Evolutionary conservation across 2,797 vertebrate genomes (phyloP).

Genomic region (Arnoldichthys spilopterus): DNA sequence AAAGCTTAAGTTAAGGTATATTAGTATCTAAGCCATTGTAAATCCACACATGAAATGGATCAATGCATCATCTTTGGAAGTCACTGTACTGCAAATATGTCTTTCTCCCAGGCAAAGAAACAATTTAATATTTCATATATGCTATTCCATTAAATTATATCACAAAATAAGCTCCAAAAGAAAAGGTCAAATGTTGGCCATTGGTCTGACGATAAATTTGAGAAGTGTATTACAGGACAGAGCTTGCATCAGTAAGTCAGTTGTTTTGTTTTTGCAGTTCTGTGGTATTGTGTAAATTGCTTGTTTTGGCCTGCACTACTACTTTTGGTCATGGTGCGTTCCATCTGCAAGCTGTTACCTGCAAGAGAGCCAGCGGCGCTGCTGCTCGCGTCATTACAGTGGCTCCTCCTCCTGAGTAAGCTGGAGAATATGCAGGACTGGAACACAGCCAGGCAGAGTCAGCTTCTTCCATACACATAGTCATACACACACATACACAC

Average conservation of each 20-base stretch:
- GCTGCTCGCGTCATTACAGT: conserved; percentile 43
- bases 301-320: conserved; percentile 1
- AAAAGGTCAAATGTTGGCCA: neutral
- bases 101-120: no score
- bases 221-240: neutral
- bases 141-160: neutral
- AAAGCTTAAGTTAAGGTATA: neutral
- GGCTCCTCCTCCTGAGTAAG: conserved; percentile 44
- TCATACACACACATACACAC: neutral
- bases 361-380: conserved; percentile 42
- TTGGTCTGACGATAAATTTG: neutral
- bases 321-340: neutral
- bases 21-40: neutral
- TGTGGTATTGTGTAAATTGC: conserved; percentile 29
- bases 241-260: neutral
- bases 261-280: neutral
- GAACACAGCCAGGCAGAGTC: conserved; percentile 33
- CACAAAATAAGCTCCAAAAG: neutral
- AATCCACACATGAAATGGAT: neutral
- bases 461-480: neutral
- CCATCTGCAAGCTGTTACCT: conserved; percentile 61
- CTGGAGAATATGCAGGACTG: conserved; percentile 33
- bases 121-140: no score
- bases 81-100: neutral
- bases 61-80: neutral